Base-by-base conservation (phyloP, 2,888 invertebrate genomes). In the Anaspis maculata region DNA sequence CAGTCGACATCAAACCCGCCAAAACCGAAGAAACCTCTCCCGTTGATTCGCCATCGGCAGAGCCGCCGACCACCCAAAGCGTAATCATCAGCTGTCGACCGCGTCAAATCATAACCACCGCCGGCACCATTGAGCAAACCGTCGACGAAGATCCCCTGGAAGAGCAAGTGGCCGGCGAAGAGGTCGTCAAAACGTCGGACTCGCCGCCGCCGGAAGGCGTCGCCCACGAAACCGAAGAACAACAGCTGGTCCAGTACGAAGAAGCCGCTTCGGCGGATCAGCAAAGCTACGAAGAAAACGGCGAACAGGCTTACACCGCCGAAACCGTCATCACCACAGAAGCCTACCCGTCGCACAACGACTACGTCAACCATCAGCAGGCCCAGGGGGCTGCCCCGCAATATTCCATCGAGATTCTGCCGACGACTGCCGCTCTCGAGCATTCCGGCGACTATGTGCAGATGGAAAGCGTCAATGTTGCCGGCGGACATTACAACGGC, bases 381-480 rank as follows among this genome's bases (percentile, higher is more conserved):
- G 24, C 27, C 3, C 37, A 41, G 19, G 33, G 32, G 3, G 40
- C 38, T 11, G 13, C 32, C 15, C 30, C 29, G n/a, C 22, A 19
- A 2, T 10, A 13, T 4, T 13, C 33, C 7, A 15, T 33, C 5
- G 30, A 33, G 7, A 25, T 37, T 27, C 10, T 15, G 3, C 27
- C 27, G 13, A 21, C 26, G 26, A 31, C 27, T 16, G 3, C 2
- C 30, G 3, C 30, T 23, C n/a, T n/a, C 13, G 21, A 19, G 9
- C 5, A 19, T 19, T 10, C 5, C 4, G 11, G 6, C 4, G 24
- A 24, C 4, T 79, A 78, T 49, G 76, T 78, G 1, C 76, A 76
- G 44, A 59, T 80, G 41, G 77, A 79, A 54, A 76, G 77, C 1
- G 79, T 79, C 2, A 70, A 74, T 3, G 68, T 75, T 5, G 64